A percentile compares a stretch with the other conserved stretches of the same genome.
phyloP scores from a whole-genome alignment of 2,113 vertebrate species.

The Bubo blakistoni region DNA sequence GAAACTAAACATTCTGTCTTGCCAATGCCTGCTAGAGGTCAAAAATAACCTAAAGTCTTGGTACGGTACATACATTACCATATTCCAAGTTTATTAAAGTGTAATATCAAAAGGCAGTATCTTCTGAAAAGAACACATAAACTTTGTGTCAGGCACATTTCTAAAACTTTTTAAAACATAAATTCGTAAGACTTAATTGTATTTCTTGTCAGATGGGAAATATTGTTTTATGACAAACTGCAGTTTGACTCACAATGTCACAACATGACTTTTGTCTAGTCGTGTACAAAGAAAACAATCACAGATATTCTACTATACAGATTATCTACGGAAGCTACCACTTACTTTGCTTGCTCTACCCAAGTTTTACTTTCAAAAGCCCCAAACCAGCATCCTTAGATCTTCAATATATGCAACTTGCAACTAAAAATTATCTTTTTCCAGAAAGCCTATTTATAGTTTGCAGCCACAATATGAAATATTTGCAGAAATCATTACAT shows the following conservation, averaged over 20 bases:
- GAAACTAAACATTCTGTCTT: not conserved
- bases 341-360: not conserved
- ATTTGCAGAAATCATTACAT: not conserved
- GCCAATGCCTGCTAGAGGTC: not conserved
- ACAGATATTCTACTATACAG: not conserved
- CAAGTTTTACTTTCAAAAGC: not conserved
- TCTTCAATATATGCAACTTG: not conserved
- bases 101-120: not conserved
- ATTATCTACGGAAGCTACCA: not conserved
- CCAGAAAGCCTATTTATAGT: not conserved
- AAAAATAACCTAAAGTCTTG: not conserved
- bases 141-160: not conserved
- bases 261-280: not conserved
- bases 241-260: not conserved
- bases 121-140: not conserved
- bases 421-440: not conserved
- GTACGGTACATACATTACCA: not conserved
- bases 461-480: not conserved
- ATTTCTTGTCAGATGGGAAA: not conserved
- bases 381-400: not conserved
- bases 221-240: not conserved
- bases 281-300: not conserved
- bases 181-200: not conserved
- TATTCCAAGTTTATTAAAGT: not conserved
- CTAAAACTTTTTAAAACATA: not conserved